These are phyloP conservation scores for Rutilus rutilus DNA, from an alignment of 2,113 vertebrate genomes.

Conservation along the genomic window DNA sequence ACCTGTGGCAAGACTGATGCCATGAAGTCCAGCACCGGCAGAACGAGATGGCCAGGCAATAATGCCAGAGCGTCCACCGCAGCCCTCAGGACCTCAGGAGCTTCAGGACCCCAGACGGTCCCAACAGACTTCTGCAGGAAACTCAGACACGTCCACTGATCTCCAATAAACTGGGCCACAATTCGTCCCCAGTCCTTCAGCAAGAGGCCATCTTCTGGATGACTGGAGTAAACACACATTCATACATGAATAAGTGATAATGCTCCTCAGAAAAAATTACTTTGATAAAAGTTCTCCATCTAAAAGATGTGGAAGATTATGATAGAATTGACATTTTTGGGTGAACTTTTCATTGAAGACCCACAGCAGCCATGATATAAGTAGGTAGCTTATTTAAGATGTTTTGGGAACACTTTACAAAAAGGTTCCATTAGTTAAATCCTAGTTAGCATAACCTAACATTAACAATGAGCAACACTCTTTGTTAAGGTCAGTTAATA, in stretches of 20 bases:
- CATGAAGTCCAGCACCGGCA: conserved; percentile 87
- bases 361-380: background rate
- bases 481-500: too few relatives aligned
- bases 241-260: background rate
- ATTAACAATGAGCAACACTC: too few relatives aligned
- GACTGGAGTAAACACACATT: conserved; percentile 60
- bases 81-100: conserved; percentile 63
- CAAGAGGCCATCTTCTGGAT: conserved; percentile 66
- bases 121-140: conserved; percentile 72
- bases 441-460: too few relatives aligned
- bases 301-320: background rate
- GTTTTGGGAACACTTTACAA: too few relatives aligned
- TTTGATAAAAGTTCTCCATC: background rate
- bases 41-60: conserved; percentile 83
- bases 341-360: background rate
- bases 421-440: too few relatives aligned
- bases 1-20: conserved; percentile 84
- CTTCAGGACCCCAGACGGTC: conserved; percentile 49
- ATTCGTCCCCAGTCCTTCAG: conserved; percentile 88
- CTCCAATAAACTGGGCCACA: conserved; percentile 80
- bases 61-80: conserved; percentile 84
- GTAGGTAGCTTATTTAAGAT: too few relatives aligned
- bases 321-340: background rate
- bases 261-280: background rate
- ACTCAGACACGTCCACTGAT: conserved; percentile 89